Conservation (phyloP, 2,888 invertebrate species). For the Drosophila neonasuta region DNA sequence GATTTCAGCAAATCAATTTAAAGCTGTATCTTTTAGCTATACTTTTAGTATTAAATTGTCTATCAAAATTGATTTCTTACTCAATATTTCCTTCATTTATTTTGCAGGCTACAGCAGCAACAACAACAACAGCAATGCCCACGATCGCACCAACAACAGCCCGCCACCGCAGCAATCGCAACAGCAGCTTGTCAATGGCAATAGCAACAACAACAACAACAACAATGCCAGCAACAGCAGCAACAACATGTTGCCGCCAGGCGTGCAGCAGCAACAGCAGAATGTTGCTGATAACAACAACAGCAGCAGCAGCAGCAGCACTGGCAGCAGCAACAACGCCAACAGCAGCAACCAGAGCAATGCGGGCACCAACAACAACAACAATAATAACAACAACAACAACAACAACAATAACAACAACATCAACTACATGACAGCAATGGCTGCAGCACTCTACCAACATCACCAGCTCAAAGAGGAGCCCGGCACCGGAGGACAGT, state of each 20-base stretch:
- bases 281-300: conserved; percentile 62
- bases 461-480: conserved; percentile 82
- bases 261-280: conserved; percentile 57
- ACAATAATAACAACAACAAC: conserved; percentile 59
- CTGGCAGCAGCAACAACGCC: conserved; percentile 52
- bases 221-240: conserved; percentile 52
- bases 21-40: background rate
- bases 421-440: conserved; percentile 80
- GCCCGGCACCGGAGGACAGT: conserved; percentile 75
- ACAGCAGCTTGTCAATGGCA: conserved; percentile 50
- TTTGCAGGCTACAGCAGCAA: conserved; percentile 77
- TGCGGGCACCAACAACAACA: conserved; percentile 37
- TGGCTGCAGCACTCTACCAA: conserved; percentile 75
- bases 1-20: no score
- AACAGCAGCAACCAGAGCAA: conserved; percentile 51
- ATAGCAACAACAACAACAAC: conserved; percentile 52
- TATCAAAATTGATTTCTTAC: background rate
- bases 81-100: background rate
- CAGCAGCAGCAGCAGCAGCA: conserved; percentile 51
- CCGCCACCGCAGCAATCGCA: conserved; percentile 73
- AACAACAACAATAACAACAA: conserved; percentile 77
- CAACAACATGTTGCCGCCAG: conserved; percentile 70
- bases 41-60: background rate
- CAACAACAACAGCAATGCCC: conserved; percentile 60
- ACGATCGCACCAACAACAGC: conserved; percentile 81